Conservation (phyloP, 2,797 vertebrate species). For the Falco novaeseelandiae region DNA sequence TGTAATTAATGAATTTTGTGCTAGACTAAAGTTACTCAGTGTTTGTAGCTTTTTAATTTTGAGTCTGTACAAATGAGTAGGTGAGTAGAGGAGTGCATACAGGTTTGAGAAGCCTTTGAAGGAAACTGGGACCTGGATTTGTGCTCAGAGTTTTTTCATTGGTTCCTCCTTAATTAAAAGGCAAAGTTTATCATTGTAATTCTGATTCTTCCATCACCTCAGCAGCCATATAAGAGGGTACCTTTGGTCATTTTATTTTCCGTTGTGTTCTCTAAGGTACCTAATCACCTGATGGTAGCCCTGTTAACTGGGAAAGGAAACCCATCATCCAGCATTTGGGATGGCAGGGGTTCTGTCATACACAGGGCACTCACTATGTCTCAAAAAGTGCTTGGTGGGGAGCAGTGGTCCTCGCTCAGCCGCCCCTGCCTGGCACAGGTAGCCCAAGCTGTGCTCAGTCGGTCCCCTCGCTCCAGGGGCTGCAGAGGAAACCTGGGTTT, state of each 20-base stretch:
- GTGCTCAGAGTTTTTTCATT: not conserved
- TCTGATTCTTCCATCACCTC: not conserved
- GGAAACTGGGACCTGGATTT: not conserved
- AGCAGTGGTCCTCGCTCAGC: not conserved
- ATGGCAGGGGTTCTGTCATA: not conserved
- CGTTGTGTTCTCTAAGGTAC: not conserved
- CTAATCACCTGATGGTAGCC: not conserved
- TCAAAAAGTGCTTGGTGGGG: not conserved
- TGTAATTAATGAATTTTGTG: not conserved
- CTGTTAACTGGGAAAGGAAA: not conserved
- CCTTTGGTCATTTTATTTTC: not conserved
- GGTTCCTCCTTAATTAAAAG: not conserved
- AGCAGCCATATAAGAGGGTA: not conserved
- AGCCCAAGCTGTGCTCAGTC: not conserved
- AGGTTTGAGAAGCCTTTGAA: not conserved
- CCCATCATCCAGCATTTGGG: not conserved
- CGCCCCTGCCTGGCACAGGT: fast-evolving
- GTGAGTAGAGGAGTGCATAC: not conserved
- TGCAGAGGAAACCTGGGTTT: not conserved
- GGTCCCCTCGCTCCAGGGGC: not conserved
- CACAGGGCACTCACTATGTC: not conserved
- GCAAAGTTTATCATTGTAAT: not conserved
- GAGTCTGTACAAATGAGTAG: not conserved
- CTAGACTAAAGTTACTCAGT: not conserved
- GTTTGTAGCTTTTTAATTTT: not conserved